Percentiles rank a stretch among this genome's conserved stretches.
These are phyloP conservation scores for Myoxocephalus aenaeus DNA, from an alignment of 2,797 vertebrate species.

Conservation along the genomic window DNA sequence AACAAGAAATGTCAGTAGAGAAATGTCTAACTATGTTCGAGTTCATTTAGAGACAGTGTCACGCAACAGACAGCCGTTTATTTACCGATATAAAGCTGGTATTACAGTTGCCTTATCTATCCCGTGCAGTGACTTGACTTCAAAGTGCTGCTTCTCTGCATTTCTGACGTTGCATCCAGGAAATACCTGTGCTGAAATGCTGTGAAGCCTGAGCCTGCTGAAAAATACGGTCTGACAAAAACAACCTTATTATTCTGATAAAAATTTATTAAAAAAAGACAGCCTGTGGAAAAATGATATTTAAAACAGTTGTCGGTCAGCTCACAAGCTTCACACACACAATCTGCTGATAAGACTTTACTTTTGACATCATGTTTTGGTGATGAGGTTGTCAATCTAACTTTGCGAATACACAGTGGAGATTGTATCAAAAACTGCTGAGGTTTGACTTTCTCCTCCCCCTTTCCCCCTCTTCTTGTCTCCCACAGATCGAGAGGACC, in stretches of 20 bases:
- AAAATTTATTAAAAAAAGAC: not conserved
- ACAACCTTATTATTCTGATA: conserved; percentile 5
- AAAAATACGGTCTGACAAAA: conserved; percentile 8
- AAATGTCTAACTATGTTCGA: not conserved
- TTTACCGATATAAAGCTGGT: conserved; percentile 13
- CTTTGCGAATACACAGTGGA: conserved; percentile 13
- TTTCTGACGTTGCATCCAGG: conserved; percentile 20
- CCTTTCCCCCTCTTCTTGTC: conserved; percentile 45
- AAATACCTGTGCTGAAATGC: conserved; percentile 32
- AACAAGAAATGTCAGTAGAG: not conserved
- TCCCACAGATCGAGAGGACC: conserved; percentile 95
- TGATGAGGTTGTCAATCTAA: conserved; percentile 36
- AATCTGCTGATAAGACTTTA: conserved; percentile 25
- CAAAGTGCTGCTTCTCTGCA: conserved; percentile 5
- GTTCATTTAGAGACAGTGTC: not conserved
- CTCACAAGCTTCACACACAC: conserved; percentile 10
- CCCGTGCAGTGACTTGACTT: conserved; percentile 41
- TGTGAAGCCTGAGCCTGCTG: conserved; percentile 1
- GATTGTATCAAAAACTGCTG: conserved; percentile 34
- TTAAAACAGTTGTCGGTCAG: conserved; percentile 21
- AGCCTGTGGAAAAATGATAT: conserved; percentile 24
- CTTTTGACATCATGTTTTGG: not conserved
- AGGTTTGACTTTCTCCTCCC: conserved; percentile 12
- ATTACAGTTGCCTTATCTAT: conserved; percentile 48
- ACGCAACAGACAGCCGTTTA: not conserved